phyloP scores from a whole-genome alignment of 2,113 vertebrate genomes.

The Ptyas mucosa region DNA sequence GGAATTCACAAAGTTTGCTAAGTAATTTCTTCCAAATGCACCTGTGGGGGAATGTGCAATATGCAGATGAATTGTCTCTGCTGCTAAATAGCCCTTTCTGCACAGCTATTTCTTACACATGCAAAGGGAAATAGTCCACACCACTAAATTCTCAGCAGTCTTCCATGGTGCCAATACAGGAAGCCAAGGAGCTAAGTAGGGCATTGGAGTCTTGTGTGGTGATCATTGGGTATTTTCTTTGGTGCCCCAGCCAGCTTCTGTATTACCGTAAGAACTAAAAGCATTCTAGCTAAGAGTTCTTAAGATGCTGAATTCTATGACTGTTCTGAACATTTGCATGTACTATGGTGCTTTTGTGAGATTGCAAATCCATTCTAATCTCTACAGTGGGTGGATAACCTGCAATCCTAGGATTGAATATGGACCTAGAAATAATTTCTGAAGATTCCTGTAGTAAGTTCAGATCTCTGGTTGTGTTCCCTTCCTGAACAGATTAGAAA shows the following conservation, averaged over 20 bases:
- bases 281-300: neutral
- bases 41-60: too few relatives aligned
- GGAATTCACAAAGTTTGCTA: too few relatives aligned
- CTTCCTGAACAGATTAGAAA: neutral
- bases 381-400: neutral
- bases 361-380: neutral
- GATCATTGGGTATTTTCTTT: neutral
- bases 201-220: neutral
- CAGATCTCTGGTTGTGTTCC: neutral
- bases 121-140: too few relatives aligned
- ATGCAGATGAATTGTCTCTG: too few relatives aligned
- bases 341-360: neutral
- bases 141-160: too few relatives aligned
- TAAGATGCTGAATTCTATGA: neutral
- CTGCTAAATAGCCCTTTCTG: too few relatives aligned
- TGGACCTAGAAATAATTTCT: neutral
- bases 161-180: too few relatives aligned
- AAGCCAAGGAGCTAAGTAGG: too few relatives aligned
- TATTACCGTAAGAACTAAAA: neutral
- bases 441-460: neutral
- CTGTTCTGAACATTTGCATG: neutral
- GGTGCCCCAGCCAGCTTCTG: neutral
- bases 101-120: too few relatives aligned
- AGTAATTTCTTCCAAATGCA: too few relatives aligned
- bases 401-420: neutral